Conservation (phyloP, 2,797 vertebrate genomes). For the Rousettus madagascariensis region DNA sequence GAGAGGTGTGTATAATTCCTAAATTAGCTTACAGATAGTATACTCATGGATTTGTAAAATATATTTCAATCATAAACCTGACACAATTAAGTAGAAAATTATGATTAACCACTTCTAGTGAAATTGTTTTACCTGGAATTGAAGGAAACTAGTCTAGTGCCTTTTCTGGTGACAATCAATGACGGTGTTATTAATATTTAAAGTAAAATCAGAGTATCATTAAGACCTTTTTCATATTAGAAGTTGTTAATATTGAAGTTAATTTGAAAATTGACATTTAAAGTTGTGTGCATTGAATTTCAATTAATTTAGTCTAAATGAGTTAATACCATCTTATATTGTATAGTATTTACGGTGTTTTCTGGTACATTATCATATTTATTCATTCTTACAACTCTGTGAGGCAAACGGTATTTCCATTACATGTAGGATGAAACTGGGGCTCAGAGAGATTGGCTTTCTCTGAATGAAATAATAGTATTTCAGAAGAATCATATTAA, state of each 20-base stretch:
- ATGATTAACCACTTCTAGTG: background rate
- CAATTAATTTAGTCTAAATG: background rate
- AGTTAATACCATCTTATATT: background rate
- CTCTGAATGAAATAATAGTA: background rate
- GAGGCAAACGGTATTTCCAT: background rate
- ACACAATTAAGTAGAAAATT: background rate
- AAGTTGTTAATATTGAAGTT: conserved; percentile 31
- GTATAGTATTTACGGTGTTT: background rate
- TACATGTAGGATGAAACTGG: background rate
- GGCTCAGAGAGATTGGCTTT: background rate
- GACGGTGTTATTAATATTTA: background rate
- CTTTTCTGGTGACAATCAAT: background rate
- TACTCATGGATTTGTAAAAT: background rate
- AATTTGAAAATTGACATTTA: conserved; percentile 16
- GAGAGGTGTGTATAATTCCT: background rate
- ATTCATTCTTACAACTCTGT: background rate
- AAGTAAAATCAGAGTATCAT: conserved; percentile 29
- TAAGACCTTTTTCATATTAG: background rate
- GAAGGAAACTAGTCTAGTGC: background rate
- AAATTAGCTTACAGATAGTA: background rate
- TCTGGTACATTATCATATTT: background rate
- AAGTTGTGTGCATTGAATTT: conserved; percentile 12
- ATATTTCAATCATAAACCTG: background rate
- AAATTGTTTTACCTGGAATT: background rate
- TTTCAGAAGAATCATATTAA: conserved; percentile 5